phyloP scores from a whole-genome alignment of 2,888 invertebrate genomes.

The Spilarctia lutea region DNA sequence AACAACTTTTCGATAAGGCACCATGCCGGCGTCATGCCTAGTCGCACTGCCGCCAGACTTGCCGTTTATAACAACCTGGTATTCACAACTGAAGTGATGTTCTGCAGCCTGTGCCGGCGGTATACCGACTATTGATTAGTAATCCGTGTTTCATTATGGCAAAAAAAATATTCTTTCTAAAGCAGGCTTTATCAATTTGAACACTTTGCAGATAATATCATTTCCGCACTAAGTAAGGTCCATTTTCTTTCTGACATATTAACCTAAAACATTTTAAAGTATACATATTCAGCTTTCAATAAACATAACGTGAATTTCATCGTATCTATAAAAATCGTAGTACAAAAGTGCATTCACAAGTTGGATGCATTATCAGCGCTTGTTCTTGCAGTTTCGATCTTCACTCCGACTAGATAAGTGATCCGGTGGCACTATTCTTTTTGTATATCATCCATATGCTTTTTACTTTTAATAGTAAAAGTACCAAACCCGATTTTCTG shows the following conservation, averaged over 20 bases:
- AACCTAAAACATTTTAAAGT: not conserved
- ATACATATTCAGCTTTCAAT: conserved; percentile 1
- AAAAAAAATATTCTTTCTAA: too few species aligned
- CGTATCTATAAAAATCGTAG: conserved; percentile 40
- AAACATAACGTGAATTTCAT: conserved; percentile 26
- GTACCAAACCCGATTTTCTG: not conserved
- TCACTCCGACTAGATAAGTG: conserved; percentile 55
- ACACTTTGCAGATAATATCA: not conserved
- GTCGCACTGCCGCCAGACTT: too few species aligned
- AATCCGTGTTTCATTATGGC: too few species aligned
- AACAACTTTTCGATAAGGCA: too few species aligned
- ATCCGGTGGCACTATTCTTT: conserved; percentile 48
- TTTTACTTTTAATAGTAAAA: not conserved
- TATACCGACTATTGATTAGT: too few species aligned
- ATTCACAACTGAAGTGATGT: too few species aligned
- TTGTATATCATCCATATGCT: not conserved
- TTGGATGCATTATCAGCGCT: conserved; percentile 60
- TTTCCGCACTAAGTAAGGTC: not conserved
- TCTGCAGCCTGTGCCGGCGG: too few species aligned
- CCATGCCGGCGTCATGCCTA: too few species aligned
- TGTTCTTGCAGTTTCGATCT: conserved; percentile 57
- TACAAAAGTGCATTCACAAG: conserved; percentile 56
- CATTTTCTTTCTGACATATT: not conserved
- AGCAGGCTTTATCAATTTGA: not conserved
- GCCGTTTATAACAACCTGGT: too few species aligned